Evolutionary conservation across 2,797 vertebrate genomes (phyloP).

Genomic region (Pseudotriccus pelzelni): DNA sequence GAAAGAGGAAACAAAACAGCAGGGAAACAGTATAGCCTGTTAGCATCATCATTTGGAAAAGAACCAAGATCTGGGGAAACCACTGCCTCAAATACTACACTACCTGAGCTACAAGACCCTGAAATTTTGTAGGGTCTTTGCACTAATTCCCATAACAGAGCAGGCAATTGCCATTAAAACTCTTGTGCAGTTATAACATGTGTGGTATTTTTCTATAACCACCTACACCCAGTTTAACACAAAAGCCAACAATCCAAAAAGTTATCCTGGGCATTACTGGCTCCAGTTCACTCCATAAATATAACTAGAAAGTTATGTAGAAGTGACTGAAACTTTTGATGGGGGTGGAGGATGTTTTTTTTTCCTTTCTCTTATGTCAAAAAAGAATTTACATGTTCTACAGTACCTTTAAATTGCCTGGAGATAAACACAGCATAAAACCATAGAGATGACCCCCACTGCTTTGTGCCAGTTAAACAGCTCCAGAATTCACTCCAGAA

Average conservation of each 20-base stretch:
- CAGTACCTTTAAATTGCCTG: neutral
- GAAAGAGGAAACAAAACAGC: neutral
- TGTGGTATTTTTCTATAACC: neutral
- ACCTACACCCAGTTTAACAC: neutral
- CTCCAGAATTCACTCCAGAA: neutral
- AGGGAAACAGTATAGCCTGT: neutral
- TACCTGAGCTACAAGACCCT: neutral
- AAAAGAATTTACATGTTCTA: neutral
- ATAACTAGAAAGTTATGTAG: neutral
- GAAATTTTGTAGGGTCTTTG: neutral
- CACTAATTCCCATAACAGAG: neutral
- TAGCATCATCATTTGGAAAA: neutral
- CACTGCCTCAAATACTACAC: neutral
- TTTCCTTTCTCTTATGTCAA: neutral
- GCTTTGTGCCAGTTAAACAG: neutral
- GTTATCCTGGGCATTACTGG: neutral
- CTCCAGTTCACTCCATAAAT: neutral
- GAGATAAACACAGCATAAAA: neutral
- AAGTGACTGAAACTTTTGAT: neutral
- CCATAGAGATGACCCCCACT: neutral
- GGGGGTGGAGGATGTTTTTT: neutral
- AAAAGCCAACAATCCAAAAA: neutral
- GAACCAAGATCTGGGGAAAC: neutral
- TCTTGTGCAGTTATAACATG: neutral
- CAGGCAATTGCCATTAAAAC: neutral